Conservation (phyloP, 2,797 vertebrate species). For the Myiotriccus ornatus region DNA sequence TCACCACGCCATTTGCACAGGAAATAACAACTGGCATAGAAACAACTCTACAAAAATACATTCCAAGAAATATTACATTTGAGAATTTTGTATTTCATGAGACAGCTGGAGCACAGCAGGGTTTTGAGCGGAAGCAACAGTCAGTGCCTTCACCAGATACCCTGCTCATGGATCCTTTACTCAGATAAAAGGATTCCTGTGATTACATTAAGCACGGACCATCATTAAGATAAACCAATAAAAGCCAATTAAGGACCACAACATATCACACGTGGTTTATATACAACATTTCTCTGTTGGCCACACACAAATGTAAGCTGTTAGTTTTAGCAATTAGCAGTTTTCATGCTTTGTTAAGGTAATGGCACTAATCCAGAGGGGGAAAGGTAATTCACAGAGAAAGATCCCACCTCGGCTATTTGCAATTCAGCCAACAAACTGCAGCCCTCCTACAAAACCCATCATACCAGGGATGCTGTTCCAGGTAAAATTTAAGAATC, state of each 20-base stretch:
- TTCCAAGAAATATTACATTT: background rate
- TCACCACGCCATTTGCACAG: background rate
- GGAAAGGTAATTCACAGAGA: background rate
- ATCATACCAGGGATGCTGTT: background rate
- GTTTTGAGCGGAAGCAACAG: background rate
- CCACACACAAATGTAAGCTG: background rate
- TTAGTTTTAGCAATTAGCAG: background rate
- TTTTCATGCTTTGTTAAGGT: slow-evolving; percentile 7
- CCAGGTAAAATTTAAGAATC: background rate
- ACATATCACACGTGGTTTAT: background rate
- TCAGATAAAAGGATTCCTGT: background rate
- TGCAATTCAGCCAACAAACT: background rate
- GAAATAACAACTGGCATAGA: background rate
- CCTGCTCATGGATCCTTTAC: background rate
- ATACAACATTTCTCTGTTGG: background rate
- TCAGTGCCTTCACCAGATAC: background rate
- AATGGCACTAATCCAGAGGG: background rate
- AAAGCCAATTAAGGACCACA: slow-evolving; percentile 9
- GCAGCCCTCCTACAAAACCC: background rate
- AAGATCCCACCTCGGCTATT: background rate
- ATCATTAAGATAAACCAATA: background rate
- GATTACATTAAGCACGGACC: fast-evolving
- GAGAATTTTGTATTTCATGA: background rate
- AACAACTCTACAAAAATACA: background rate
- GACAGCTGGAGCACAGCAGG: background rate